phyloP scores from a whole-genome alignment of 2,113 vertebrate species.

The Laticauda laticaudata region DNA sequence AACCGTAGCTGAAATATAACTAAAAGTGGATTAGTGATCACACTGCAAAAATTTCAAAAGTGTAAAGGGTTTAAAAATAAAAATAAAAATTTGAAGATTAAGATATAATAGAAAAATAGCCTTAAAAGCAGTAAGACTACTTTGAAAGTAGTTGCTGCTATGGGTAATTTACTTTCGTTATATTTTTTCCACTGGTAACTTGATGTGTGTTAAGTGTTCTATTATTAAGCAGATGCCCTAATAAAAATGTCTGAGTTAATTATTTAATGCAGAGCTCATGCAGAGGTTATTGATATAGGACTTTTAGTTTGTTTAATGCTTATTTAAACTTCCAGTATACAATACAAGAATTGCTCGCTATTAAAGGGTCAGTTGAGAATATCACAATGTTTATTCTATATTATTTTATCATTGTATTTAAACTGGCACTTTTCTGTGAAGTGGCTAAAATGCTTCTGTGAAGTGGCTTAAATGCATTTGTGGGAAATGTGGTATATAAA shows the following conservation, averaged over 20 bases:
- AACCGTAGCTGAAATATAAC: no score
- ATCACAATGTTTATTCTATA: conserved; percentile 6
- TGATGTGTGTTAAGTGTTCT: not conserved
- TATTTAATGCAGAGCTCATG: not conserved
- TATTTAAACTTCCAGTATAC: not conserved
- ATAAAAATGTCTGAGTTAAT: not conserved
- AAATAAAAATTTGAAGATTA: no score
- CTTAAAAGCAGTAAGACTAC: no score
- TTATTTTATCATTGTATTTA: not conserved
- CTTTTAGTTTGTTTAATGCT: not conserved
- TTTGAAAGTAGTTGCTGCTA: not conserved
- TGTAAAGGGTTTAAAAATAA: no score
- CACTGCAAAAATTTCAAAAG: no score
- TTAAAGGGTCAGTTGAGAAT: not conserved
- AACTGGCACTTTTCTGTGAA: conserved; percentile 10
- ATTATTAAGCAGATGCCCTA: not conserved
- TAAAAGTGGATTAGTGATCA: no score
- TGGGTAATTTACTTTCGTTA: not conserved
- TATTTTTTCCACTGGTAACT: not conserved
- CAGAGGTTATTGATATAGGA: not conserved
- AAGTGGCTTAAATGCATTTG: not conserved
- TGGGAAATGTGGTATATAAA: conserved; percentile 13
- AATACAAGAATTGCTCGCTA: not conserved
- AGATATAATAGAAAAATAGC: no score
- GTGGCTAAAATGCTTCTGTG: not conserved